Conservation (phyloP, 1,140 invertebrate species). For the Nylanderia fulva region DNA sequence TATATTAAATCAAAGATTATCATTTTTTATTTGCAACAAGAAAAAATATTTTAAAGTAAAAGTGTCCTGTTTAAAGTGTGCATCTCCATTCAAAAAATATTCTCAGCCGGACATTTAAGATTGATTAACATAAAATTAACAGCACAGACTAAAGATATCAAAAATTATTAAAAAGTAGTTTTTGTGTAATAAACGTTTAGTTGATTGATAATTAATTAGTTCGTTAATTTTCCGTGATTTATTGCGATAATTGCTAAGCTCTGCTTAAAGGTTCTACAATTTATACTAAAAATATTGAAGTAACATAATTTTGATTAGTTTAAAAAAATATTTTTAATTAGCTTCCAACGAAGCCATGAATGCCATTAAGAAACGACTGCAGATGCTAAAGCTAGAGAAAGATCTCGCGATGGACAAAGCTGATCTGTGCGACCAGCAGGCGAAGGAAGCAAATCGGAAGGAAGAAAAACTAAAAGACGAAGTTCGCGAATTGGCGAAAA, state of each 20-base stretch:
- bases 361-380: slow-evolving; percentile 94
- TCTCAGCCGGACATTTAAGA: background rate
- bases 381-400: slow-evolving; percentile 92
- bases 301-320: background rate
- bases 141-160: background rate
- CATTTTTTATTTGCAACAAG: background rate
- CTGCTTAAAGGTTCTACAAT: background rate
- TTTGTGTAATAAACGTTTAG: background rate
- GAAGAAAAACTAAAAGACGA: slow-evolving; percentile 90
- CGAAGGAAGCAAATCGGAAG: slow-evolving; percentile 88
- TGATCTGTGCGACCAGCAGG: slow-evolving; percentile 90
- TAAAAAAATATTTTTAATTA: slow-evolving; percentile 23
- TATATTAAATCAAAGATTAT: slow-evolving; percentile 29
- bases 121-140: slow-evolving; percentile 8
- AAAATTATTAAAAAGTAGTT: background rate
- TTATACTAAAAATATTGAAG: background rate
- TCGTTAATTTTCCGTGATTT: background rate
- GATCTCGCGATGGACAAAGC: slow-evolving; percentile 91
- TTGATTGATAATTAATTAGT: slow-evolving; percentile 15
- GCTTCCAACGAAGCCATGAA: slow-evolving; percentile 87
- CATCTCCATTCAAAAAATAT: background rate
- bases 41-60: slow-evolving; percentile 34
- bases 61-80: slow-evolving; percentile 29
- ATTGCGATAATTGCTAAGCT: background rate
- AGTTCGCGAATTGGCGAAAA: slow-evolving; percentile 89